phyloP scores from a whole-genome alignment of 2,113 vertebrate genomes.

The Acanthochromis polyacanthus region DNA sequence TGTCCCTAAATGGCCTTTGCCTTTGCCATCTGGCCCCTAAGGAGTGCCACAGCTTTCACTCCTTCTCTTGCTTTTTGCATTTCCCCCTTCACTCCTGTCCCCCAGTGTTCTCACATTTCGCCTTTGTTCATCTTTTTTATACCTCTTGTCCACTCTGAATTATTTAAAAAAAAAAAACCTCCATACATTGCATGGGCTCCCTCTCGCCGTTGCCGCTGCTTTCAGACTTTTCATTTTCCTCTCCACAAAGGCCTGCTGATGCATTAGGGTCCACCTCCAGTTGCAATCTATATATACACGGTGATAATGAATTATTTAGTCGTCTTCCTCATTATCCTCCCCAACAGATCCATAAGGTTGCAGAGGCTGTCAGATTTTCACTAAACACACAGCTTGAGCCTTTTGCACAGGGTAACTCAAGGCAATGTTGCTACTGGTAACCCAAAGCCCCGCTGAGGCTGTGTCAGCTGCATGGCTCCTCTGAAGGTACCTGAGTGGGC shows the following conservation, averaged over 20 bases:
- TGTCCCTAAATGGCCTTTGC: constrained; percentile 39
- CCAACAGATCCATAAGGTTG: constrained; percentile 27
- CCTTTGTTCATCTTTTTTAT: constrained; percentile 8
- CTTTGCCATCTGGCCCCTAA: background rate
- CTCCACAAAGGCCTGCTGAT: background rate
- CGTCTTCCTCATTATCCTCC: constrained; percentile 16
- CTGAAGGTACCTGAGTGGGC: constrained; percentile 51
- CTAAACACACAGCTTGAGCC: constrained; percentile 33
- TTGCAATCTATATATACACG: background rate
- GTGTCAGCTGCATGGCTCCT: constrained; percentile 19
- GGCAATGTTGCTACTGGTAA: constrained; percentile 63
- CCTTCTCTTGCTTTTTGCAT: background rate
- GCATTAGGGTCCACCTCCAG: background rate
- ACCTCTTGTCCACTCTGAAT: constrained; percentile 15
- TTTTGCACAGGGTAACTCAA: constrained; percentile 38
- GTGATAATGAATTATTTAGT: constrained; percentile 21
- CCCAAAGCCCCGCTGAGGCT: constrained; percentile 19
- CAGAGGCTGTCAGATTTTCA: constrained; percentile 27
- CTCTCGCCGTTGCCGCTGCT: background rate
- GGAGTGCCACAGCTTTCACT: constrained; percentile 15
- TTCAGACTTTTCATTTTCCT: background rate
- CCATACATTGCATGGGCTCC: constrained; percentile 7
- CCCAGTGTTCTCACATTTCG: background rate
- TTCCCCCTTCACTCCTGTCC: background rate
- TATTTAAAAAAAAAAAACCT: constrained; percentile 28